Base-by-base conservation (phyloP, 2,888 invertebrate genomes). In the Drosophila macrothrix region DNA sequence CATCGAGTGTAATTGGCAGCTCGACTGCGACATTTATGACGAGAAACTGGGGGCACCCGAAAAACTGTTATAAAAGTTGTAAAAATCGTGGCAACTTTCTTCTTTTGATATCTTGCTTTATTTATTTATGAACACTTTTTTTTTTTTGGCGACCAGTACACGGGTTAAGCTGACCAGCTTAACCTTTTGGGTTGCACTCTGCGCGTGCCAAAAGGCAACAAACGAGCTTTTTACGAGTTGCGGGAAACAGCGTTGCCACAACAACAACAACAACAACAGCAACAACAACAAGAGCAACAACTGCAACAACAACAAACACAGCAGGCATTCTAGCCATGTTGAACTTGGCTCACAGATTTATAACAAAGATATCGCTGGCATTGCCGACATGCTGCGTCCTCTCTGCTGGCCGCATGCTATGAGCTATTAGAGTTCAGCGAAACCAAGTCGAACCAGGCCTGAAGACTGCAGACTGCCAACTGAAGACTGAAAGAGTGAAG, bases 321-420 rank as follows among this genome's bases (percentile, higher is more conserved):
- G 87, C 87, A 90, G 78, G 87, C 75, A 67, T 74, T 73, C 86
- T 73, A 69, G 62, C 76, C 82, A 90, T 84, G 90, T 90, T 80
- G 90, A 86, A 82, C 89, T 78, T 75, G 76, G 80, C 78, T 84
- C 83, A 84, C 91, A 92, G 91, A 92, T 92, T 92, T 92, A 91
- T 92, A 92, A 92, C 92, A 89, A 87, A 91, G 92, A 92, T 92
- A 92, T 90, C 82, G 87, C 84, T 63, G 82, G 76, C 58, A 69
- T 80, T 74, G 88, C 84, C 90, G 82, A 88, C 90, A 88, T 83
- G 90, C 88, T 86, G 89, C 77, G 79, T 74, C 90, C 65, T 63
- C 28, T 64, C 55, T 37, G 29, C 41, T 31, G 76, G 68, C 77
- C 70, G 69, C 82, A 76, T 82, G 82, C 87, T 89, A 87, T 87